Base-by-base conservation (phyloP, 2,113 vertebrate genomes). In the Cyprinodon variegatus region DNA sequence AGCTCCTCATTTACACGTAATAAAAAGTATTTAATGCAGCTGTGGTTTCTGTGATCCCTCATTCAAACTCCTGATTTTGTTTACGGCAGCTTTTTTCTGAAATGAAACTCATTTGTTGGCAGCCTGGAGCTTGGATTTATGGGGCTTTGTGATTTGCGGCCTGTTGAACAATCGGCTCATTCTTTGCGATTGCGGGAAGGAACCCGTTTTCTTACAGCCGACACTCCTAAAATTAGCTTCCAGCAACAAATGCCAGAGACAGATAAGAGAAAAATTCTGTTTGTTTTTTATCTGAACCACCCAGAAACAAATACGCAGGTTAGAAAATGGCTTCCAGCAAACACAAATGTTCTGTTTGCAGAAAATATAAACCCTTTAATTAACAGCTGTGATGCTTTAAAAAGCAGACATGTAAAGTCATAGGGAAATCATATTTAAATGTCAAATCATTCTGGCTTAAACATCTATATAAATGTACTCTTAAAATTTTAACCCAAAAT, bases 101-200 rank as follows among this genome's bases (percentile, higher is more conserved):
- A 29, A 29, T 29, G 29, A 29, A 29, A 29, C 11, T 65, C 11
- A 38, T n/a, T 79, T 67, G 77, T 17, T 68, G 15, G 38, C 70
- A 9, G 50, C 71, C 83, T 65, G 70, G 77, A 36, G 9, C 9
- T 14, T 22, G 76, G 72, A 84, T 83, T 84, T 76, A 76, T 38
- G 14, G 61, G 0, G 0, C 14, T 4, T 1, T 57, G 50, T 59
- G 84, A 76, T 85, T 80, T 88, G 72, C 79, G 74, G 22, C 48
- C 37, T 3, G 11, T 22, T 17, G 36, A 80, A 86, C 82, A 88
- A 85, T 86, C 82, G 29, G 71, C 61, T 78, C 77, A 79, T 85
- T 88, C 82, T 87, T 78, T 39, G 78, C 37, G 38, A 43, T 67
- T 74, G 78, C 1, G 63, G 84, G 76, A 79, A 88, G 81, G 78